Conservation (phyloP, 2,888 invertebrate genomes). For the Cataglyphis livida region DNA sequence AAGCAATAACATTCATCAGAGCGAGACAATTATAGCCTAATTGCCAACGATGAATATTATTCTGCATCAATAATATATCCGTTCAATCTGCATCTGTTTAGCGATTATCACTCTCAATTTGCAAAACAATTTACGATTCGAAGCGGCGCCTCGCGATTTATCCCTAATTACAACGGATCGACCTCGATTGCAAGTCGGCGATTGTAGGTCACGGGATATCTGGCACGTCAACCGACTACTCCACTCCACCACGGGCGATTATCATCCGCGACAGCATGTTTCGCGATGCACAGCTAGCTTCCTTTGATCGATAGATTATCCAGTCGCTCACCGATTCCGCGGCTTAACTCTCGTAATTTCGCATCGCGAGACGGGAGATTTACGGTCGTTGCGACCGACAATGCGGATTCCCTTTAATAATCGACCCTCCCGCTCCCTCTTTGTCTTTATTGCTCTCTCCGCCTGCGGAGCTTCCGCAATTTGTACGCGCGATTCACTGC, state of each 20-base stretch:
- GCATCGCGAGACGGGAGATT: slow-evolving; percentile 60
- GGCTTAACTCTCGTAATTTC: slow-evolving; percentile 70
- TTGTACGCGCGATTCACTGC: slow-evolving; percentile 66
- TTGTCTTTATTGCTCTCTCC: slow-evolving; percentile 61
- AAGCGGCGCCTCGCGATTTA: slow-evolving; percentile 16
- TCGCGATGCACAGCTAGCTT: slow-evolving; percentile 54
- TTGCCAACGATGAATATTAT: slow-evolving; percentile 40
- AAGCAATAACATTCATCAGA: slow-evolving; percentile 7
- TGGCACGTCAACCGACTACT: slow-evolving; percentile 1
- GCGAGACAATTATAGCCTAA: slow-evolving; percentile 33
- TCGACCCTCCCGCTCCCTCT: slow-evolving; percentile 40
- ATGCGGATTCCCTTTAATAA: slow-evolving; percentile 66
- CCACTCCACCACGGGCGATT: slow-evolving; percentile 27
- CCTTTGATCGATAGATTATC: slow-evolving; percentile 71
- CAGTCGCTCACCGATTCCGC: slow-evolving; percentile 54
- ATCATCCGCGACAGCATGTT: slow-evolving; percentile 57
- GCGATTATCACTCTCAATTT: slow-evolving; percentile 16
- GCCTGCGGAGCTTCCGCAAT: slow-evolving; percentile 59
- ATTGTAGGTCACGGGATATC: slow-evolving; percentile 36
- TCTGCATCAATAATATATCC: slow-evolving; percentile 34
- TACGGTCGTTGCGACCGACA: slow-evolving; percentile 67
- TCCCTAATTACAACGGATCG: slow-evolving; percentile 43
- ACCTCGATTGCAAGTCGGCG: slow-evolving; percentile 21
- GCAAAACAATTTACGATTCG: slow-evolving; percentile 46
- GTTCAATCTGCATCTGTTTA: slow-evolving; percentile 31